These are phyloP conservation scores for Cryptotermes secundus DNA, from an alignment of 1,140 invertebrate species.

Conservation along the genomic window DNA sequence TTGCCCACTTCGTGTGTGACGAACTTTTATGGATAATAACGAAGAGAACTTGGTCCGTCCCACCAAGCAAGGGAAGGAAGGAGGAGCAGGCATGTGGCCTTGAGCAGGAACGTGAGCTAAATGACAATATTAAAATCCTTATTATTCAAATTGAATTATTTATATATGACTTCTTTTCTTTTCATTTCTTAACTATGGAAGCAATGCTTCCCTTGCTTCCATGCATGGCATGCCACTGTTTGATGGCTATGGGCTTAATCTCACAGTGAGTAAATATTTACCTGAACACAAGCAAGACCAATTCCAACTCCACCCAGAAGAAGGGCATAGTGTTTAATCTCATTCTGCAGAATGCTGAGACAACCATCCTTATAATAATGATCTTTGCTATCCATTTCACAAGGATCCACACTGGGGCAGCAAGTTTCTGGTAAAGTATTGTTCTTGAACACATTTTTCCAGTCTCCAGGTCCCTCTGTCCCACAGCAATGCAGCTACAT, in stretches of 20 bases:
- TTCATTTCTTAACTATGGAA: no score
- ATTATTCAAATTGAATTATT: no score
- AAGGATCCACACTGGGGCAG: constrained; percentile 58
- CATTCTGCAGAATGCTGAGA: constrained; percentile 58
- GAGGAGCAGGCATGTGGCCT: no score
- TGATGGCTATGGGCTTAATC: background rate
- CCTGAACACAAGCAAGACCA: constrained; percentile 76
- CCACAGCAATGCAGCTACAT: constrained; percentile 77
- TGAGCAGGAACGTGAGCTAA: no score
- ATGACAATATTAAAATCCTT: no score
- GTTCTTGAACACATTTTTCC: constrained; percentile 57
- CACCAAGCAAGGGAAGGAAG: no score
- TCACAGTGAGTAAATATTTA: constrained; percentile 43
- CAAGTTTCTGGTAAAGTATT: constrained; percentile 65
- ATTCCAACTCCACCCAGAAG: constrained; percentile 74
- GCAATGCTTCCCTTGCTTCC: no score
- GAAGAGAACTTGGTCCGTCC: no score
- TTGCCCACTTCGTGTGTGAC: no score
- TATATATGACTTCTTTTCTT: no score
- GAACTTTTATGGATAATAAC: no score
- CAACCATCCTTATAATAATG: constrained; percentile 60
- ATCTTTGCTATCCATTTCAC: constrained; percentile 53
- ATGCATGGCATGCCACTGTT: background rate
- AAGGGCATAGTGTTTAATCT: constrained; percentile 67
- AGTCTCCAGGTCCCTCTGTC: constrained; percentile 65